Evolutionary conservation across 2,113 vertebrate genomes (phyloP).

Genomic region (Ursus arctos): DNA sequence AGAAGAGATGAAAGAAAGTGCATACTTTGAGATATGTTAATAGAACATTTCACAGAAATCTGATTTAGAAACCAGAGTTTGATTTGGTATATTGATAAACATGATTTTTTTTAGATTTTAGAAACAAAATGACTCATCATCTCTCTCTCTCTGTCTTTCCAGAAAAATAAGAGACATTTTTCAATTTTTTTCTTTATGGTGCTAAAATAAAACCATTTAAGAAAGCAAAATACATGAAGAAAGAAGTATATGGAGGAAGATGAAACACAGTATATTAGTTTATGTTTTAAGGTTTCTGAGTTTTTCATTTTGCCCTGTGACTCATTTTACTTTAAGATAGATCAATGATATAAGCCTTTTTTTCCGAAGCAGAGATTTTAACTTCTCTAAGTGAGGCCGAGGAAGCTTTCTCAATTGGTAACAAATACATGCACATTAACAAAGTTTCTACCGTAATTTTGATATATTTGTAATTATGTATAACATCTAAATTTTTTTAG

Average conservation of each 20-base stretch:
- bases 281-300: neutral
- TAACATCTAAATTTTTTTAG: neutral
- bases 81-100: neutral
- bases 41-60: neutral
- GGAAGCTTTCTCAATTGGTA: neutral
- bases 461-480: neutral
- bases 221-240: neutral
- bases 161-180: neutral
- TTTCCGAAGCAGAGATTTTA: slow-evolving; percentile 23
- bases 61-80: neutral
- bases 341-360: slow-evolving; percentile 38
- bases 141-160: neutral
- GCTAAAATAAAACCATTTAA: slow-evolving; percentile 44
- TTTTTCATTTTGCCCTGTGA: slow-evolving; percentile 24
- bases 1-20: neutral
- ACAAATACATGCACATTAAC: neutral
- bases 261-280: neutral
- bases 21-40: neutral
- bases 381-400: slow-evolving; percentile 34
- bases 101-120: neutral
- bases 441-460: slow-evolving; percentile 46
- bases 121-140: neutral
- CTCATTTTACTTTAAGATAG: neutral
- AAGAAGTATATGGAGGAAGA: neutral
- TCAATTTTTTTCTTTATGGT: neutral